Base-by-base conservation (phyloP, 1,140 invertebrate genomes). In the Megalonaias nervosa region DNA sequence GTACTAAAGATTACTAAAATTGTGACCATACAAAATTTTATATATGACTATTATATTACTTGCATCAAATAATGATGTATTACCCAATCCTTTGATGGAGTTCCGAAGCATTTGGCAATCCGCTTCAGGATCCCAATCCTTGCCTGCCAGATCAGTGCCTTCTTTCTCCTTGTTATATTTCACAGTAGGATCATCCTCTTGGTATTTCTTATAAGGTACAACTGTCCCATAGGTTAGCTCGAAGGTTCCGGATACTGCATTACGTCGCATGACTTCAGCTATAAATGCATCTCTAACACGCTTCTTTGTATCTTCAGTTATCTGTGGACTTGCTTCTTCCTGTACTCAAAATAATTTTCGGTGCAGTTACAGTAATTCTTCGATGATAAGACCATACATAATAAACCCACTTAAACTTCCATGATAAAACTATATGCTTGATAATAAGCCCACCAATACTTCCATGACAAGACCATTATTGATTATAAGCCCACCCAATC, bases 61-160 rank as follows among this genome's bases (percentile, higher is more conserved):
- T n/a, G 23, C 19, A n/a, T n/a, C 13, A 9, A 9, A 62, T 62
- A 23, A 62, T 5, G 1, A 62, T 38, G 15, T 19, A 19, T 58
- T 79, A 89, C 90, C 90, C 23, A 87, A 58, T 67, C 89, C 89
- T 81, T 90, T 90, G 86, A 90, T 90, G 17, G 89, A 89, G 59
- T 85, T 84, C 57, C 82, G 75, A 15, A 91, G 73, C 23, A 82
- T 84, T 77, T 90, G 84, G 75, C 86, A 88, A 77, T 91, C 90
- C 23, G 64, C 69, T 60, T 90, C 88, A 26, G 74, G 56, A 76
- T 88, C 83, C 81, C 89, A 89, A 67, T 82, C 74, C n/a, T 84
- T 81, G 59, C 76, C 82, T 16, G 66, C 69, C n/a, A 84, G 60
- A 31, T 86, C 82, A 3, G 56, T 71, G 14, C 74, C 74, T 17